phyloP scores from a whole-genome alignment of 2,113 vertebrate species.

The Microtus montanus region DNA sequence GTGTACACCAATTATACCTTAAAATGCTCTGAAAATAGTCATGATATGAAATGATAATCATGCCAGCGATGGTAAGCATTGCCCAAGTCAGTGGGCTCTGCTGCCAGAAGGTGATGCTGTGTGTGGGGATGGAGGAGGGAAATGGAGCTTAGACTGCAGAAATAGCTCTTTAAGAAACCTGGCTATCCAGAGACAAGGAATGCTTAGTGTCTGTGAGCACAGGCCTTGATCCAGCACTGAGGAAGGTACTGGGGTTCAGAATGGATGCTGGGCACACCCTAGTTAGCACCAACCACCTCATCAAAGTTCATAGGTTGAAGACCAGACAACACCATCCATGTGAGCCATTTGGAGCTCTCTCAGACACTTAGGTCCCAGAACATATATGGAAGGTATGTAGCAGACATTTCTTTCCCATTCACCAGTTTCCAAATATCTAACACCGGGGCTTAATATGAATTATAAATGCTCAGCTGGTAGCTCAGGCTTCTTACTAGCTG shows the following conservation, averaged over 20 bases:
- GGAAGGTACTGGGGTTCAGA: background rate
- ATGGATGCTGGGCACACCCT: background rate
- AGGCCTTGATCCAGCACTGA: rapidly evolving
- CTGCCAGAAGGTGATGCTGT: background rate
- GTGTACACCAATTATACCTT: background rate
- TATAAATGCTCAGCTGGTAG: no score
- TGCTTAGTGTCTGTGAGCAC: background rate
- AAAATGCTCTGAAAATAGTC: background rate
- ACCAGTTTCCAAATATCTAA: no score
- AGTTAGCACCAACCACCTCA: background rate
- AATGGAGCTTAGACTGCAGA: background rate
- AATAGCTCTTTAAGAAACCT: background rate
- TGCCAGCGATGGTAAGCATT: background rate
- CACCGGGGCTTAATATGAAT: no score
- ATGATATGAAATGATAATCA: background rate
- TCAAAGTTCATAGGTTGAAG: background rate
- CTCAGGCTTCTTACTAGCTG: no score
- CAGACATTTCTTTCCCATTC: no score
- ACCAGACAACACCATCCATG: rapidly evolving
- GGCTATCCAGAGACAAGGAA: background rate
- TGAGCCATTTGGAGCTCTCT: background rate
- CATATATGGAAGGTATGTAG: no score
- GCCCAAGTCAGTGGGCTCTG: background rate
- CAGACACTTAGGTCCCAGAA: background rate
- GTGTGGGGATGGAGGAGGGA: background rate